Base-by-base conservation (phyloP, 2,797 vertebrate genomes). In the Hippoglossus hippoglossus region DNA sequence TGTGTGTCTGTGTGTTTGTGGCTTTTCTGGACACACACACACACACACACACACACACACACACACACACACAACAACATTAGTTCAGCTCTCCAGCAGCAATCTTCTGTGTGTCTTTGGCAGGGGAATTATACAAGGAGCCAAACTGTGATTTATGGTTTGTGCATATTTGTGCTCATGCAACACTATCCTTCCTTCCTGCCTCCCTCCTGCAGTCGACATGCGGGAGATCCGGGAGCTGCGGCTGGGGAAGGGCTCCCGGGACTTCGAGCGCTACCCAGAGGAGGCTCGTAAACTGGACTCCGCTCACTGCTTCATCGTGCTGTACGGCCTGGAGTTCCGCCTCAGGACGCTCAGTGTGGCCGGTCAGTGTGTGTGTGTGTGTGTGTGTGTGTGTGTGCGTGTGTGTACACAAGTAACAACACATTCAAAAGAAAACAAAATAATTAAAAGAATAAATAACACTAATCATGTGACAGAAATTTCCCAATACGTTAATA, bases 211-310 rank as follows among this genome's bases (percentile, higher is more conserved):
- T 75, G 52, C 81, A 96, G 96, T 96, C 25, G 96, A 97, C 87
- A 94, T 97, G n/a, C 92, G 94, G 77, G 96, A 97, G 91, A 96
- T 97, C 83, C 94, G 94, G 84, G 96, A 97, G 93, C 94, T 97
- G 87, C 95, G 96, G 13, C 87, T 94, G 71, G 96, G 96, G 52
- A 96, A 95, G 88, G 93, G 94, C 73, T 96, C 96, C 2, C 91
- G 96, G 52, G 96, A 97, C 82, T 97, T 96, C 15, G 96, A 96
- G 87, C 95, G 96, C 21, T 97, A 95, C 57, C 95, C 95, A 0
- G 96, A 97, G 88, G 96, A 97, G 0, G 94, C 96, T 55, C 94
- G 96, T 36, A 96, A 96, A 71, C 80, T 96, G 70, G 96, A 97
- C 87, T 60, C 92, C 39, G 62, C 91, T 67, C 93, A 95, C 89